Evolutionary conservation across 1,140 invertebrate genomes (phyloP), one percentile per base, ranked within the genome.

Genomic region (Drosophila persimilis): DNA sequence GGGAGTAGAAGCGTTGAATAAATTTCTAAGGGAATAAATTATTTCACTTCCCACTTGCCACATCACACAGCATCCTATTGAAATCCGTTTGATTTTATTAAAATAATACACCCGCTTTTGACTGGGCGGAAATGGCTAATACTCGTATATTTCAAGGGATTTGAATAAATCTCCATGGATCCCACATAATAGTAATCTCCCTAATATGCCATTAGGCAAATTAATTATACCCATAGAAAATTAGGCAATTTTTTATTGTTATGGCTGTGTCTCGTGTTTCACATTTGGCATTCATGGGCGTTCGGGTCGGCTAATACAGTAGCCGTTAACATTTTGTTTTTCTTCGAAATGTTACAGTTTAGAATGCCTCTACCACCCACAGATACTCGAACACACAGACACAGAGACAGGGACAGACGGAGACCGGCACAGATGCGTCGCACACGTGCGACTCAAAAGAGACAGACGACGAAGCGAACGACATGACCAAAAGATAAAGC

Each of bases 211-310:
- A 73, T 73, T 73, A 76, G 43, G 47, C 48, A 50, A 80, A 69
- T 84, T 59, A 84, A 80, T 83, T 80, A 59, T 67, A 61, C 8
- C 70, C 45, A 53, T 63, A 51, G 46, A 50, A 70, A 80, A 85
- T 86, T 86, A 74, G 81, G 47, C 58, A 77, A 73, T 67, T 50
- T 73, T 85, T 86, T 73, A 77, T 80, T 65, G 56, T 66, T 85
- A 69, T 60, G 56, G 52, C 67, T 59, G 39, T 58, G 53, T 75
- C 81, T 86, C 75, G 72, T 84, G 75, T 84, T 60, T 72, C 67
- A 55, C 62, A 77, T 85, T 85, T 77, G 67, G 53, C 46, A 77
- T 86, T 67, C 45, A 74, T 73, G 61, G 54, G 13, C 31, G 31
- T 9, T 31, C 31, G 31, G 8, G 1, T 31, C 3, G 8, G 8